Base-by-base conservation (phyloP, 53 echinoderm and acorn worm genomes). In the Patiria pectinifera region DNA sequence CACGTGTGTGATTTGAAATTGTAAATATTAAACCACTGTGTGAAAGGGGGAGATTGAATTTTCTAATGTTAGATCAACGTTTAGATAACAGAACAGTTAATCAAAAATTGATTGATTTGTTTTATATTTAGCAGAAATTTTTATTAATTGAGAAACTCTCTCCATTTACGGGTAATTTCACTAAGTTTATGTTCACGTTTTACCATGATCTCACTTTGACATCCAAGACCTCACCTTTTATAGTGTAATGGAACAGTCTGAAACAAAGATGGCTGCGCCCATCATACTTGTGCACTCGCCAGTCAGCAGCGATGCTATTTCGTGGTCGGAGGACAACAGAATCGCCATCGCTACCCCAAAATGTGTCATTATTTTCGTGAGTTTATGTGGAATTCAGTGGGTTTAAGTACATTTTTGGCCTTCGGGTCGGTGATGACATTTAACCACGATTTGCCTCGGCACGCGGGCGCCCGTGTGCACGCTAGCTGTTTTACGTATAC, bases 181-280 rank as follows among this genome's bases (percentile, higher is more conserved):
- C 66, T 16, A 66, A 18, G 66, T 66, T 66, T 11, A 16, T 18
- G 15, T 18, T 66, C 3, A 16, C 4, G 3, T 13, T 11, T 66
- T 66, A 3, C 66, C 66, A 13, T 66, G 10, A 16, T 1, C 10
- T 14, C 15, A 66, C 66, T 66, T 66, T 3, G 3, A 15, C 10
- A 3, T 4, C 15, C 19, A 0, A 7, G 44, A 15, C 48, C 15
- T 0, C 85, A 48, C 72, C 84, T 71, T 19, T 60, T 43, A n/a
- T 45, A 35, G 0, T 14, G 77, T 69, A 72, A 88, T 93, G 58
- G 93, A 69, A 18, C 58, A 59, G 44, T 88, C 93, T 43, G 26
- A 74, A 93, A 83, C 45, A 76, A 93, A 93, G 91, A 93, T 93
- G 93, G 83, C 93, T 25, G 93, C 93, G 76, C 80, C 93, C 93